Conservation (phyloP, 1,140 invertebrate species). For the Brachionus sp. region DNA sequence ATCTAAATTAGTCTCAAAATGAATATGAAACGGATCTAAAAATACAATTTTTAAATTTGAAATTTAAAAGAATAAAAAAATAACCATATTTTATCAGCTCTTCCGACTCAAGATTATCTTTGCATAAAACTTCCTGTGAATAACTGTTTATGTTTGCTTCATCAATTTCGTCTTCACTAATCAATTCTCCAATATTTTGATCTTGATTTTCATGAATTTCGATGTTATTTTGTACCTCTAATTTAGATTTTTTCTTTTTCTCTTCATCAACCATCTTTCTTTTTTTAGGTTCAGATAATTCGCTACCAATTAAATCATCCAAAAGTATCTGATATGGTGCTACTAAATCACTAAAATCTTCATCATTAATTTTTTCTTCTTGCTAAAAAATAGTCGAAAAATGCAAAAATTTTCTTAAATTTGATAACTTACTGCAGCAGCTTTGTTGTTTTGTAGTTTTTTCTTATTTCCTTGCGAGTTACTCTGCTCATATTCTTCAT, state of each 20-base stretch:
- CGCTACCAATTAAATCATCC: neutral
- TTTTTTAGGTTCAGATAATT: neutral
- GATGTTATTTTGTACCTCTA: neutral
- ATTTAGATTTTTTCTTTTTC: neutral
- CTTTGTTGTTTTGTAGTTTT: neutral
- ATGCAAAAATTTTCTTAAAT: neutral
- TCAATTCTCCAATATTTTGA: neutral
- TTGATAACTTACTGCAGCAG: neutral
- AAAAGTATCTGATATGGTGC: conserved; percentile 1
- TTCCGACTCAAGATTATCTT: conserved; percentile 28
- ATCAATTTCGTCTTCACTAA: neutral
- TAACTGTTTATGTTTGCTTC: conserved; percentile 1
- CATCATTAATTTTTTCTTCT: neutral
- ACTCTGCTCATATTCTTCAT: neutral
- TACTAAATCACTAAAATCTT: neutral
- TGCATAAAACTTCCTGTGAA: conserved; percentile 22
- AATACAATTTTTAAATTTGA: neutral
- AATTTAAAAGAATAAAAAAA: neutral
- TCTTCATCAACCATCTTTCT: neutral
- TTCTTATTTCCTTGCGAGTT: neutral
- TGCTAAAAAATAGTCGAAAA: neutral
- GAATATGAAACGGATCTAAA: conserved; percentile 45
- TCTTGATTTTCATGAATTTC: neutral
- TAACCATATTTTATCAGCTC: conserved; percentile 4
- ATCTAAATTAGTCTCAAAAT: conserved; percentile 17